phyloP scores from a whole-genome alignment of 2,888 invertebrate genomes.

The Apotomis betuletana region DNA sequence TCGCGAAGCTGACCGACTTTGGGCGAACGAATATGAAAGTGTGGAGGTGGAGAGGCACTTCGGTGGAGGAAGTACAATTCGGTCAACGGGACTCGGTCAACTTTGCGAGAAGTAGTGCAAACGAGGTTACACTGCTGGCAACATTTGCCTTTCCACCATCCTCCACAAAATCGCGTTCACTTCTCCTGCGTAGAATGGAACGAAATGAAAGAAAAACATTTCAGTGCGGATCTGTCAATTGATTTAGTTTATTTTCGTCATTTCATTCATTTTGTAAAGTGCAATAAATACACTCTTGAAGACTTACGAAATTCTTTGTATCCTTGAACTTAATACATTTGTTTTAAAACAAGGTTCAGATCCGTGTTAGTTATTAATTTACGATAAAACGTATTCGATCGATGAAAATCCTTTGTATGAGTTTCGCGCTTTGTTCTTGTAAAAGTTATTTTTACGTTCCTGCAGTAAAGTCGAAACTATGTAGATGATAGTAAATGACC shows the following conservation, averaged over 20 bases:
- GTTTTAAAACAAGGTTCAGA: conserved; percentile 47
- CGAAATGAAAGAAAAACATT: conserved; percentile 49
- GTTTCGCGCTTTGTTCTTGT: conserved; percentile 55
- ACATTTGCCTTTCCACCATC: too few relatives aligned
- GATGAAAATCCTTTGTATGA: conserved; percentile 61
- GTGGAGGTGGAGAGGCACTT: too few relatives aligned
- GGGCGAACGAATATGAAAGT: too few relatives aligned
- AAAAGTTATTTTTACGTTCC: conserved; percentile 60
- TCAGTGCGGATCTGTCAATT: conserved; percentile 55
- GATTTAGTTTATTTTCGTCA: conserved; percentile 75
- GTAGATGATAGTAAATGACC: conserved; percentile 62
- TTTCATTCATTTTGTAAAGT: conserved; percentile 63
- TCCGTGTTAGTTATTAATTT: conserved; percentile 43
- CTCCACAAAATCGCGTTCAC: too few relatives aligned
- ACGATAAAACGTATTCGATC: conserved; percentile 44
- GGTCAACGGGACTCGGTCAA: too few relatives aligned
- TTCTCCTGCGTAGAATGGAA: conserved; percentile 42
- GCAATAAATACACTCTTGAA: conserved; percentile 56
- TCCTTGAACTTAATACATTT: conserved; percentile 60
- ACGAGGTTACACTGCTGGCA: too few relatives aligned
- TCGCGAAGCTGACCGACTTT: too few relatives aligned
- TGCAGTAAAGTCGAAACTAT: conserved; percentile 73
- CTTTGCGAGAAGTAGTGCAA: too few relatives aligned
- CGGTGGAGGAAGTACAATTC: too few relatives aligned
- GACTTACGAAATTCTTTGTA: conserved; percentile 70